Evolutionary conservation across 2,888 invertebrate genomes (phyloP).

Genomic region (Cremastinae sp.): DNA sequence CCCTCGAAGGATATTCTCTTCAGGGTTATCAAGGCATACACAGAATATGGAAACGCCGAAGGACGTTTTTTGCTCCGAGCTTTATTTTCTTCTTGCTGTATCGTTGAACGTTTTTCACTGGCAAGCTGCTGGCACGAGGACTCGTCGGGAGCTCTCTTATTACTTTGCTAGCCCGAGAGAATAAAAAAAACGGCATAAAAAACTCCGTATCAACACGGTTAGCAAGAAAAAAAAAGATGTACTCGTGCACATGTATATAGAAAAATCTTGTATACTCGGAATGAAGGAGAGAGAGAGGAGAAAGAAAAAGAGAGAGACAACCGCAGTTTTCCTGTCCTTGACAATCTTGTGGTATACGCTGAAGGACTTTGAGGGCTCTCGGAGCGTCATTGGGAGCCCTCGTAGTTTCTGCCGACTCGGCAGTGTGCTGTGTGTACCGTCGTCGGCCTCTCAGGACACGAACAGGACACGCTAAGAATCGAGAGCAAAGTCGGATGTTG

Average conservation of each 20-base stretch:
- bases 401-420: constrained; percentile 10
- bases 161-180: too few species aligned
- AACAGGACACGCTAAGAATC: background rate
- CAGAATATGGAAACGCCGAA: too few species aligned
- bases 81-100: too few species aligned
- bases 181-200: background rate
- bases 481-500: background rate
- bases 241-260: background rate
- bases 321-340: constrained; percentile 23
- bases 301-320: background rate
- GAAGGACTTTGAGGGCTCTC: constrained; percentile 40
- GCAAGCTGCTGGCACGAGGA: too few species aligned
- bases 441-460: too few species aligned
- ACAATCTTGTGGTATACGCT: constrained; percentile 41
- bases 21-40: too few species aligned
- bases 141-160: too few species aligned
- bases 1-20: too few species aligned
- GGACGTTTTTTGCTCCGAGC: too few species aligned
- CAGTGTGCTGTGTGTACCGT: too few species aligned
- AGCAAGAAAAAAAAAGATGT: background rate
- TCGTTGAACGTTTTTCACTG: too few species aligned
- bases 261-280: background rate
- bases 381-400: constrained; percentile 14
- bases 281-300: background rate
- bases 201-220: background rate